phyloP scores from a whole-genome alignment of 2,113 vertebrate genomes.

The Caranx melampygus region DNA sequence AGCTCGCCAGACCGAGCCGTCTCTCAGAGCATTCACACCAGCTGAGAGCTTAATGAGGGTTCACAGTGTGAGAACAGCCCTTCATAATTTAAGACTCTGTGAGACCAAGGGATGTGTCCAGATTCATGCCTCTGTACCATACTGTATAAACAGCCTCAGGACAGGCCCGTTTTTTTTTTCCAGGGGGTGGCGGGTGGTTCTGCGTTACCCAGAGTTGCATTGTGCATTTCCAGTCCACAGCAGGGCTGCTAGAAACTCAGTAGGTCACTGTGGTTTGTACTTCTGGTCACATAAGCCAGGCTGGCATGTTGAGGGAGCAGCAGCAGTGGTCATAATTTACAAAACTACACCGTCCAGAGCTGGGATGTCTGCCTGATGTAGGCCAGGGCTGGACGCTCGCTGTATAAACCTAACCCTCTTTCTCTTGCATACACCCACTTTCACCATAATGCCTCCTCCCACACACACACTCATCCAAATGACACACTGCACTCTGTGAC shows the following conservation, averaged over 20 bases:
- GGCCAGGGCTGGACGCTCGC: conserved; percentile 15
- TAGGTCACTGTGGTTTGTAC: conserved; percentile 44
- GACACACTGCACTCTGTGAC: background rate
- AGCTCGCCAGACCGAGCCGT: conserved; percentile 61
- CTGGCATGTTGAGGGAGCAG: conserved; percentile 53
- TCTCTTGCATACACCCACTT: background rate
- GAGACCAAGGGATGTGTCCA: conserved; percentile 66
- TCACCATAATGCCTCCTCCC: background rate
- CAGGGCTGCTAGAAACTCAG: conserved; percentile 27
- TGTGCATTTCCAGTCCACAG: conserved; percentile 46
- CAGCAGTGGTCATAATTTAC: conserved; percentile 49
- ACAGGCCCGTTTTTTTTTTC: conserved; percentile 26
- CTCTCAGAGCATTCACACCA: conserved; percentile 68
- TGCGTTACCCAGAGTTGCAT: conserved; percentile 45
- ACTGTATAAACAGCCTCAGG: conserved; percentile 53
- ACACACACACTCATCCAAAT: conserved; percentile 20
- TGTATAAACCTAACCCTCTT: conserved; percentile 1
- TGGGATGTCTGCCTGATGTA: conserved; percentile 16
- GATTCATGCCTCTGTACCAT: conserved; percentile 49
- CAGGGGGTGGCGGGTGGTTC: background rate
- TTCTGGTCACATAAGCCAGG: conserved; percentile 50
- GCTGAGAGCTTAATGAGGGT: conserved; percentile 77
- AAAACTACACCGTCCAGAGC: conserved; percentile 39
- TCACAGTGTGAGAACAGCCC: conserved; percentile 67
- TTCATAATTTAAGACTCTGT: conserved; percentile 68